Evolutionary conservation across 2,113 vertebrate species (phyloP).

Genomic region (Anser cygnoides): DNA sequence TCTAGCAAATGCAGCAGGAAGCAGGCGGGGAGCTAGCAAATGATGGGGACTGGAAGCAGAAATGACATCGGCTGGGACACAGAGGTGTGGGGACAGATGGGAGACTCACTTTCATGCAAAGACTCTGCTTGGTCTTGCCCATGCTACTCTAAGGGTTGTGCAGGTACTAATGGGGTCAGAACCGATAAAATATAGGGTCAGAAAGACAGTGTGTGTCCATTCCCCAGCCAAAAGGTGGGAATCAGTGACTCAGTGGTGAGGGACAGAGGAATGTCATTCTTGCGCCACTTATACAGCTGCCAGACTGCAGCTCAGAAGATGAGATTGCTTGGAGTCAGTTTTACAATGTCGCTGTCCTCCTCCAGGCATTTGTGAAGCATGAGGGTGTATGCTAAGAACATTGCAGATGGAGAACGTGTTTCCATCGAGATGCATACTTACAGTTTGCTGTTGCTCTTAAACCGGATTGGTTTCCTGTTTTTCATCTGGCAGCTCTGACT

Average conservation of each 20-base stretch:
- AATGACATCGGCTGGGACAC: neutral
- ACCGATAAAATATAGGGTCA: neutral
- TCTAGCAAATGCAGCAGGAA: conserved; percentile 2
- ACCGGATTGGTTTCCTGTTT: conserved; percentile 23
- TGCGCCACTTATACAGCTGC: conserved; percentile 13
- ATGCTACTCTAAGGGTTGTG: neutral
- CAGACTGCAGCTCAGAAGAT: neutral
- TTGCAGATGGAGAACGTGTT: conserved; percentile 19
- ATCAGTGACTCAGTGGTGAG: conserved; percentile 43
- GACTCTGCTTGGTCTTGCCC: neutral
- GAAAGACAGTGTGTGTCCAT: neutral
- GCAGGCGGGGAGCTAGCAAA: neutral
- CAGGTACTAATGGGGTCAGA: conserved; percentile 18
- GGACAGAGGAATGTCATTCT: conserved; percentile 39
- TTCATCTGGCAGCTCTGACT: neutral
- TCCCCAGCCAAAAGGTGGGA: conserved; percentile 21
- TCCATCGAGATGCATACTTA: conserved; percentile 11
- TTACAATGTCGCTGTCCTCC: neutral
- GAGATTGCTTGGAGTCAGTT: conserved; percentile 45
- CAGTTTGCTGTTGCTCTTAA: conserved; percentile 18
- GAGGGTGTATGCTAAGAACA: conserved; percentile 42
- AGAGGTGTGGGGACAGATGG: neutral
- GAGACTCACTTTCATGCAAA: neutral
- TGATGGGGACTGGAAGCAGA: neutral
- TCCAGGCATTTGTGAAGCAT: conserved; percentile 53